phyloP scores from a whole-genome alignment of 2,888 invertebrate genomes.

The Nomada lathburiana region DNA sequence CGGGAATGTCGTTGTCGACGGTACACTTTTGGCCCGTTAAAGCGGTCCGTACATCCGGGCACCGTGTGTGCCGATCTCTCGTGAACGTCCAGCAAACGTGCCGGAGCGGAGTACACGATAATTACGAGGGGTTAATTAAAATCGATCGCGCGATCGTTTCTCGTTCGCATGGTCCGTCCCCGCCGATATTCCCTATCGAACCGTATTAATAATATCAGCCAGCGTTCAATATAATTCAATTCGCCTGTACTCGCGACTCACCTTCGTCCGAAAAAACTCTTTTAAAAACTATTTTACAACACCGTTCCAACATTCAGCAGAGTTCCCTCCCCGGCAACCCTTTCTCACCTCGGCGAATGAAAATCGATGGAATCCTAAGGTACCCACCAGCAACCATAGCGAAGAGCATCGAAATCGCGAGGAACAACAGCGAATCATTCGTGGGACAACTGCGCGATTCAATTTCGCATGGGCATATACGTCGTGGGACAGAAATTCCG shows the following conservation, averaged over 20 bases:
- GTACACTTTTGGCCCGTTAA: not conserved
- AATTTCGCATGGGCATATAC: constrained; percentile 11
- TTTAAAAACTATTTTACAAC: too few species aligned
- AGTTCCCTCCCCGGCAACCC: too few species aligned
- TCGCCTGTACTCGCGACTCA: too few species aligned
- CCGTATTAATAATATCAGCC: constrained; percentile 39
- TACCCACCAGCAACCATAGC: too few species aligned
- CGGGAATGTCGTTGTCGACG: not conserved
- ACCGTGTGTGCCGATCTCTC: constrained; percentile 10
- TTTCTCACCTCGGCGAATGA: not conserved
- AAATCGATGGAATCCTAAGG: constrained; percentile 30
- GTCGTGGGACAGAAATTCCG: constrained; percentile 44
- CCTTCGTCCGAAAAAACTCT: too few species aligned
- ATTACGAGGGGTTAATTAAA: constrained; percentile 50
- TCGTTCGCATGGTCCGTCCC: not conserved
- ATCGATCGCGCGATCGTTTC: constrained; percentile 32
- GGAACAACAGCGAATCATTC: not conserved
- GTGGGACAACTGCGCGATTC: not conserved
- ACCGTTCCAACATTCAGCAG: too few species aligned
- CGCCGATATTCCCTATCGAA: constrained; percentile 13
- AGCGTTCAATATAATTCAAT: too few species aligned
- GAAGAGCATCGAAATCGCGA: too few species aligned
- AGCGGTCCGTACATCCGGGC: not conserved
- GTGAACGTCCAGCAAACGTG: constrained; percentile 13
- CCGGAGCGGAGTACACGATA: constrained; percentile 25